Percentiles rank a stretch among this genome's conserved stretches.
Evolutionary conservation across 1,140 invertebrate species (phyloP).

Genomic region (Caenorhabditis latens): DNA sequence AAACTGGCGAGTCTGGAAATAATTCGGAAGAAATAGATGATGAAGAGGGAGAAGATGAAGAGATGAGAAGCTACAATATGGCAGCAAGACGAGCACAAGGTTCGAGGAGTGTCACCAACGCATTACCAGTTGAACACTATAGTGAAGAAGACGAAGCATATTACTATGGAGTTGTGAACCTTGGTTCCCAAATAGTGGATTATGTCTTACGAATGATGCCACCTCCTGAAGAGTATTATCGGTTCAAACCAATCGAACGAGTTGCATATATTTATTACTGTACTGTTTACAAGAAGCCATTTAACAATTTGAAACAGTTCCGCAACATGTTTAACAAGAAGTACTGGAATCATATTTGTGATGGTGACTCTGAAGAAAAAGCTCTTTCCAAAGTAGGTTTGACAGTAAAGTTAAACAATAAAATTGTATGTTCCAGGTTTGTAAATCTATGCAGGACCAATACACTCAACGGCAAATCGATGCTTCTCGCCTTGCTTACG

Average conservation of each 20-base stretch:
- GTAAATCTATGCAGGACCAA: constrained; percentile 15
- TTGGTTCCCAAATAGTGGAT: constrained; percentile 7
- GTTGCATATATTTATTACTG: constrained; percentile 59
- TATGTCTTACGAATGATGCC: constrained; percentile 37
- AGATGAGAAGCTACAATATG: neutral
- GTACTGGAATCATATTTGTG: constrained; percentile 46
- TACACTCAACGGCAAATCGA: neutral
- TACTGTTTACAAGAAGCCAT: constrained; percentile 50
- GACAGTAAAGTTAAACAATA: neutral
- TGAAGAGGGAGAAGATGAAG: constrained; percentile 21
- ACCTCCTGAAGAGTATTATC: constrained; percentile 48
- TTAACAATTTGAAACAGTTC: constrained; percentile 32
- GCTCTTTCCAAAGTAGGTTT: constrained; percentile 46
- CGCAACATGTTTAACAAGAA: constrained; percentile 51
- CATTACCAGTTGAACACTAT: neutral
- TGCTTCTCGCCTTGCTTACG: constrained; percentile 26
- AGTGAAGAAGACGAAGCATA: neutral
- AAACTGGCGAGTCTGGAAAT: constrained; percentile 16
- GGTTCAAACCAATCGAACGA: constrained; percentile 54
- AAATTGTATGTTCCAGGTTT: constrained; percentile 26
- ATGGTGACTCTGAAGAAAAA: constrained; percentile 20
- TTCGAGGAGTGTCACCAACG: constrained; percentile 8
- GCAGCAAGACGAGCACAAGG: constrained; percentile 32
- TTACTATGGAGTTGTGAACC: constrained; percentile 40
- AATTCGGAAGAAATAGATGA: constrained; percentile 10